Evolutionary conservation across 2,113 vertebrate species (phyloP).

Genomic region (Chloroceryle aenea): DNA sequence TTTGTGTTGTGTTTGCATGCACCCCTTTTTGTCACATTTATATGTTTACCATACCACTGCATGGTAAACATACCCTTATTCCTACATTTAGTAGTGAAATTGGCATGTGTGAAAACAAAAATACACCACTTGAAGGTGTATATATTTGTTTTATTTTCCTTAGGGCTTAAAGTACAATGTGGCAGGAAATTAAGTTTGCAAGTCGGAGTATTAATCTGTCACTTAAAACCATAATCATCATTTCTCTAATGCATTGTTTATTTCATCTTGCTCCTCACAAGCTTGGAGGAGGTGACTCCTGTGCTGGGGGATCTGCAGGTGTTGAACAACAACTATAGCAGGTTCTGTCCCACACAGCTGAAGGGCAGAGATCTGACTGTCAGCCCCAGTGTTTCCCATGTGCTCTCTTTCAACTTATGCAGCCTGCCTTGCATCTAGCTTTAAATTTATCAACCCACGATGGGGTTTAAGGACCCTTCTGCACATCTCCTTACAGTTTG

Average conservation of each 20-base stretch:
- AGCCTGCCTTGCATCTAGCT: neutral
- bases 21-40: neutral
- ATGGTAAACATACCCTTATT: neutral
- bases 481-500: neutral
- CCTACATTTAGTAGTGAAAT: neutral
- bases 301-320: neutral
- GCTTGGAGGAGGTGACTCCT: neutral
- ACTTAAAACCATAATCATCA: neutral
- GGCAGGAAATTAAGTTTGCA: neutral
- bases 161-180: neutral
- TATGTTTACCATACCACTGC: neutral
- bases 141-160: neutral
- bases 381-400: neutral
- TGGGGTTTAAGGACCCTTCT: neutral
- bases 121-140: neutral
- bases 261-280: neutral
- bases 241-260: neutral
- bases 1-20: fast-evolving
- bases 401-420: neutral
- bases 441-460: neutral
- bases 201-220: neutral
- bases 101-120: neutral
- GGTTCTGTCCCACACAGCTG: neutral
- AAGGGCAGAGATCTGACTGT: neutral
- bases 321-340: neutral